Evolutionary conservation across 2,888 invertebrate genomes (phyloP).

Genomic region (Lithophane semibrunnea): DNA sequence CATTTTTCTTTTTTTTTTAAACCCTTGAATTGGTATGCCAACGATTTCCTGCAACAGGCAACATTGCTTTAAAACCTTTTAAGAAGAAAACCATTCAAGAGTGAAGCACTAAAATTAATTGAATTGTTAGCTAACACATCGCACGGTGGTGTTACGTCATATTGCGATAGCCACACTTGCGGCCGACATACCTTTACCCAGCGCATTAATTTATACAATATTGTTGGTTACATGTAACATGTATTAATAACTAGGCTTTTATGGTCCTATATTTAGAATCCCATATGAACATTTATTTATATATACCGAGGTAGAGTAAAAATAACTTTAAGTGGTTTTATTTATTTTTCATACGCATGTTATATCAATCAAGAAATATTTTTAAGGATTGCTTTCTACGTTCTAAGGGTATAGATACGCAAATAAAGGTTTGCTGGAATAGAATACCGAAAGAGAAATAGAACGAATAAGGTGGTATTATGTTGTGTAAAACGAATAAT

Average conservation of each 20-base stretch:
- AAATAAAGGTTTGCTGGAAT: neutral
- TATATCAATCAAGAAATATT: too few relatives aligned
- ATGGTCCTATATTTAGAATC: neutral
- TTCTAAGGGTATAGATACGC: neutral
- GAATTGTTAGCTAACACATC: constrained; percentile 3
- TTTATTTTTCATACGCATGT: too few relatives aligned
- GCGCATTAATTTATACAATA: constrained; percentile 13
- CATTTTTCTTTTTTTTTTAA: too few relatives aligned
- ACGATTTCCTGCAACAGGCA: neutral
- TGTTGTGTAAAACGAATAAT: neutral
- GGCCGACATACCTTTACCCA: neutral
- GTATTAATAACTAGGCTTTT: constrained; percentile 10
- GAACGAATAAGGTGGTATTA: neutral
- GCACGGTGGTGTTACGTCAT: neutral
- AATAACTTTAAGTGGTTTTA: too few relatives aligned
- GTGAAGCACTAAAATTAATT: constrained; percentile 2
- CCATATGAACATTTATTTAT: neutral
- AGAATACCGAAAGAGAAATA: neutral
- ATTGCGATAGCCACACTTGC: constrained; percentile 10
- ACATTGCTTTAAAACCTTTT: neutral
- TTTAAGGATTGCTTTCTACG: neutral
- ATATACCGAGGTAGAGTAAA: neutral
- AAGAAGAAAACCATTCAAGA: neutral
- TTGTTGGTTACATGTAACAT: constrained; percentile 1
- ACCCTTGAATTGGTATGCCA: too few relatives aligned